Conservation (phyloP, 2,113 vertebrate species). For the Ammodytes dubius region DNA sequence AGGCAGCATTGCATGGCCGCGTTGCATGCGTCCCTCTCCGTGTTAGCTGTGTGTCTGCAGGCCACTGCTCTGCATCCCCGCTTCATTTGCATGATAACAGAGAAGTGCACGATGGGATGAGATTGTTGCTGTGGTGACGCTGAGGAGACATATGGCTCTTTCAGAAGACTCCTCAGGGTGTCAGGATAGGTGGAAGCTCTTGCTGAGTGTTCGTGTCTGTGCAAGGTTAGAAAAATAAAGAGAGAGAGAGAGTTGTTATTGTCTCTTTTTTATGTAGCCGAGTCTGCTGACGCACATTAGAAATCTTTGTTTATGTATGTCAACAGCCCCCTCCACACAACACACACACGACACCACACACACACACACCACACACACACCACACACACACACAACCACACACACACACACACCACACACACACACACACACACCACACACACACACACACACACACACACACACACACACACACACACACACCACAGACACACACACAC, state of each 20-base stretch:
- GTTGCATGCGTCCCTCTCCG: neutral
- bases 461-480: too few relatives aligned
- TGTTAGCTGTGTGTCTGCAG: conserved; percentile 35
- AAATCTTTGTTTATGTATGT: conserved; percentile 24
- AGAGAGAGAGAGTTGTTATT: conserved; percentile 4
- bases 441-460: too few relatives aligned
- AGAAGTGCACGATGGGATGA: conserved; percentile 62
- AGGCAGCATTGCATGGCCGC: conserved; percentile 7
- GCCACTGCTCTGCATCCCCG: conserved; percentile 31
- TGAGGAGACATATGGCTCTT: conserved; percentile 73
- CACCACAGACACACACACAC: too few relatives aligned
- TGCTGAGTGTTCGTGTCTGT: conserved; percentile 40
- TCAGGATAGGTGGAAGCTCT: conserved; percentile 66
- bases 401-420: too few relatives aligned
- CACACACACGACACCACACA: too few relatives aligned
- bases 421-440: too few relatives aligned
- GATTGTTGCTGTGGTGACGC: conserved; percentile 72
- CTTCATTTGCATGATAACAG: conserved; percentile 69
- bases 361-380: too few relatives aligned
- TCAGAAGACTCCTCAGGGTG: conserved; percentile 54
- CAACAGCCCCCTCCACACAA: neutral
- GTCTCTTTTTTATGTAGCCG: neutral
- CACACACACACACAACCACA: too few relatives aligned
- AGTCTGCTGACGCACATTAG: conserved; percentile 17
- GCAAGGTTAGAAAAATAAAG: conserved; percentile 19